Evolutionary conservation across 1,140 invertebrate species (phyloP), one percentile per base, ranked within the genome.

Genomic region (Sarcophaga bullata): DNA sequence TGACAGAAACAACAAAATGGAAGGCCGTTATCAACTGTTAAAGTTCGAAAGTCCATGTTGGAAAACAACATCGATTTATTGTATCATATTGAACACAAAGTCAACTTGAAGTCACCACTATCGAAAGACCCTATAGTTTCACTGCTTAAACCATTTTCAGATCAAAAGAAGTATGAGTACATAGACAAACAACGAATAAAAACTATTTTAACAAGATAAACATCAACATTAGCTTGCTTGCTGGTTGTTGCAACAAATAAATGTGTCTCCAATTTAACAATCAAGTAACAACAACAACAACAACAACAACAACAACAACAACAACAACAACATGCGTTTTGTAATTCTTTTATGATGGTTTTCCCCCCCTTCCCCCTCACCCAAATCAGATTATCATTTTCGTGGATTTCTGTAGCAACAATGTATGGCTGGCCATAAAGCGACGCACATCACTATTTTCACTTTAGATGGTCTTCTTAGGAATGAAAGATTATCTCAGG

Each of bases 241-340:
- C 75, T 2, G 25, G 25, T 37, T 37, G 25, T 37, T 37, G 25
- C 25, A 37, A 4, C 25, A 37, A 37, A 37, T 37, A 78, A 78
- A 78, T 78, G 75, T 78, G 75, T 78, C 75, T 78, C 75, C 75
- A 49, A 76, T 76, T 48, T 76, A 48, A 76, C 73, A 76, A 48
- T 25, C 68, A 48, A 78, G 15, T 48, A 78, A 52, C 3, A 10
- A 25, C 46, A 75, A 78, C 46, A 49, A 48, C 46, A 76, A 8
- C 11, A 47, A 47, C 25, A 50, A 50, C 49, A 78, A 37, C 37
- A 73, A 9, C 6, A 47, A 73, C 25, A 15, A 8, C 37, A n/a
- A n/a, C n/a, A n/a, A n/a, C n/a, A n/a, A 73, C 2, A 78, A 78
- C 48, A 78, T 78, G 75, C 75, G 75, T 78, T 48, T 78, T 78